Conservation (phyloP, 2,113 vertebrate species). For the Fregata magnificens region DNA sequence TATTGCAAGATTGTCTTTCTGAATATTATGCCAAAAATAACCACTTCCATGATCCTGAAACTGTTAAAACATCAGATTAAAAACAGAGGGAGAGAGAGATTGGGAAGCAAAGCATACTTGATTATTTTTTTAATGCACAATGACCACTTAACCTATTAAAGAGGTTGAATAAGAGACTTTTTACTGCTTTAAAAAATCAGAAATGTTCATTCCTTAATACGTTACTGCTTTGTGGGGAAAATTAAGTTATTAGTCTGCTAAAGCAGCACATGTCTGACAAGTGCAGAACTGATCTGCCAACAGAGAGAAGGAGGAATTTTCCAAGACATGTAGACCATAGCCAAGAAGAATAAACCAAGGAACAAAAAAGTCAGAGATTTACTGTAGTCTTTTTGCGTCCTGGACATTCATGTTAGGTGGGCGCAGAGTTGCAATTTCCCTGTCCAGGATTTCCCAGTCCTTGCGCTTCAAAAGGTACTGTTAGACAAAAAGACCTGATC, state of each 20-base stretch:
- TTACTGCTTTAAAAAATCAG: background rate
- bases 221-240: background rate
- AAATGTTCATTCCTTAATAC: background rate
- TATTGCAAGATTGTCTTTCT: background rate
- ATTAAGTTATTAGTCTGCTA: conserved; percentile 12
- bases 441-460: background rate
- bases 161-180: background rate
- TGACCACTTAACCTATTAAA: background rate
- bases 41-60: background rate
- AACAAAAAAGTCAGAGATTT: background rate
- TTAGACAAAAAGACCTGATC: background rate
- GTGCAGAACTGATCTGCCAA: conserved; percentile 25
- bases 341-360: background rate
- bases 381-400: background rate
- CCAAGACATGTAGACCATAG: background rate
- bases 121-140: background rate
- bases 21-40: conserved; percentile 25
- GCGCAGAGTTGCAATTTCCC: background rate
- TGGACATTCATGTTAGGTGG: background rate
- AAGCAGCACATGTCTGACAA: conserved; percentile 14
- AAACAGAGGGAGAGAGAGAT: background rate
- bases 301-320: background rate
- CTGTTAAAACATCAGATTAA: conserved; percentile 3
- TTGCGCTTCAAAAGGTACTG: background rate
- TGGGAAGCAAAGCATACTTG: background rate